Conservation (phyloP, 2,113 vertebrate genomes). For the Suricata suricatta region DNA sequence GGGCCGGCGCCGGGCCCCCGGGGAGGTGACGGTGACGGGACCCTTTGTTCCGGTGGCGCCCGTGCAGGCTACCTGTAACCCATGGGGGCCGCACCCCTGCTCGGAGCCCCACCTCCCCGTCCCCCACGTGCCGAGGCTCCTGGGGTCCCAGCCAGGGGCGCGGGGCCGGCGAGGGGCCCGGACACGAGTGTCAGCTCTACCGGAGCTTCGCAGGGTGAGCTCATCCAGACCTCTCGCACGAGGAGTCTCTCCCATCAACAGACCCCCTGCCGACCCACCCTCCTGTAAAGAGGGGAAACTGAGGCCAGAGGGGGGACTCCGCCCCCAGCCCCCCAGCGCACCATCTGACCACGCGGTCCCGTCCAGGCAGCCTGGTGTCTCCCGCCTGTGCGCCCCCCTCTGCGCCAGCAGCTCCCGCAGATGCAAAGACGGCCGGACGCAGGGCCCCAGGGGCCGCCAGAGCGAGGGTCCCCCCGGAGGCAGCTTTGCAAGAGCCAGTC, state of each 20-base stretch:
- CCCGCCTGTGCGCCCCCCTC: rapidly evolving
- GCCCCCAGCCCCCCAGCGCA: rapidly evolving
- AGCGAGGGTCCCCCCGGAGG: not conserved
- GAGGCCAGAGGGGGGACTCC: not conserved
- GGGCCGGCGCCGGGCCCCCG: not conserved
- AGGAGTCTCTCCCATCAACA: not conserved
- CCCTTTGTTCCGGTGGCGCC: not conserved
- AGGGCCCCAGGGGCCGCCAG: rapidly evolving
- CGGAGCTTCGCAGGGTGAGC: not conserved
- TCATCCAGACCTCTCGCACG: no score
- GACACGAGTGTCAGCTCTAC: not conserved
- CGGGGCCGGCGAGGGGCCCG: rapidly evolving
- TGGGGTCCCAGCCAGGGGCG: rapidly evolving
- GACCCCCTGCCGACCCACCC: rapidly evolving
- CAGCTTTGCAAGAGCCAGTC: not conserved
- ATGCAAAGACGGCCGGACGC: rapidly evolving
- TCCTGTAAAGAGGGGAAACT: not conserved
- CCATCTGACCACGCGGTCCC: rapidly evolving
- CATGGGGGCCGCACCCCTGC: not conserved
- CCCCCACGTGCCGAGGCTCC: rapidly evolving
- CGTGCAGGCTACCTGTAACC: not conserved
- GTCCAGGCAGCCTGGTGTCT: rapidly evolving
- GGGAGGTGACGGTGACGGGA: not conserved
- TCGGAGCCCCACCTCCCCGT: rapidly evolving
- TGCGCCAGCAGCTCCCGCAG: rapidly evolving